Base-by-base conservation (phyloP, 2,113 vertebrate species). In the Ardeotis arabs region DNA sequence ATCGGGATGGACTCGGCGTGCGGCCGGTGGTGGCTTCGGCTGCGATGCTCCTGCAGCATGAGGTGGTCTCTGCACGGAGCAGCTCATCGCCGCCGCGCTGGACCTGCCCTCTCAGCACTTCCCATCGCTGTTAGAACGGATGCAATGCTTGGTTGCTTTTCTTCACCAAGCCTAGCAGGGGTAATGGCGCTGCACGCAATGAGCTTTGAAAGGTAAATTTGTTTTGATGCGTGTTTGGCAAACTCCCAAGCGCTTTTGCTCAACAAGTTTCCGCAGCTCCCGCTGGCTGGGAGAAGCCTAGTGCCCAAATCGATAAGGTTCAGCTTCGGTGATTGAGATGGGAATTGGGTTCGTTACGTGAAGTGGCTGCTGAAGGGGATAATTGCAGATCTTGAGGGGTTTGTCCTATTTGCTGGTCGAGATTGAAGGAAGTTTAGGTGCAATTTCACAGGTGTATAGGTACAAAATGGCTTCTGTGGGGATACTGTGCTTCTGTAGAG, bases 81-180 rank as follows among this genome's bases (percentile, higher is more conserved):
- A 62, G 50, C 64, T 64, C 37, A 2, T 66, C 3, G 4, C 31
- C 0, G 5, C 52, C 2, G 1, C 9, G 31, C 59, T 8, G 39
- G 41, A 33, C 63, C 29, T 55, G 70, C 56, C 35, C 35, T 72
- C 49, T 29, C 60, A 24, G 81, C 14, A 2, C 55, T 25, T 74
- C 41, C 25, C 4, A 0, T 66, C 4, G 6, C 63, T 0, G 0
- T 89, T 67, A 67, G 31, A 50, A 18, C 0, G 1, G 52, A 45
- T 31, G 29, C 7, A 7, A 17, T 5, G 16, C 49, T 76, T 1
- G 0, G n/a, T 81, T 73, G 11, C 76, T 56, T 55, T 29, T 25
- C 69, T 53, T 88, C 24, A 35, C 67, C 37, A 17, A 55, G 23
- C 8, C 70, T 75, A 41, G 29, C 62, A 72, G 62, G 53, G 75